phyloP scores from a whole-genome alignment of 2,113 vertebrate species.

The Catagonus wagneri region DNA sequence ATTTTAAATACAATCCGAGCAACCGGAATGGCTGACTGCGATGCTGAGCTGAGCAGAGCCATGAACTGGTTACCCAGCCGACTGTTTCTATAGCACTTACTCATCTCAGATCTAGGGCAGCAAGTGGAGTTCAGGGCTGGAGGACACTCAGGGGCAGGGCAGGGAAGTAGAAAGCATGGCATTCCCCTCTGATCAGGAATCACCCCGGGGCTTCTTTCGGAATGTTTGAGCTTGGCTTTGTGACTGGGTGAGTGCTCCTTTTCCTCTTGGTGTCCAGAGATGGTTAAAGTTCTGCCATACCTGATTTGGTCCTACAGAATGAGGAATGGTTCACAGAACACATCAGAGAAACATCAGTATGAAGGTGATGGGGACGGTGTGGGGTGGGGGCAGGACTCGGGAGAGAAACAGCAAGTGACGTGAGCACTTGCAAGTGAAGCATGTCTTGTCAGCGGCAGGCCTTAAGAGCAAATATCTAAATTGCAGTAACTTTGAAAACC shows the following conservation, averaged over 20 bases:
- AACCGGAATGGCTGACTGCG: neutral
- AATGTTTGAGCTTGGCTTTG: neutral
- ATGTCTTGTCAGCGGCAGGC: neutral
- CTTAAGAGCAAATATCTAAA: neutral
- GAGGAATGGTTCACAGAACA: neutral
- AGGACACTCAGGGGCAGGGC: neutral
- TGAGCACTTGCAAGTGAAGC: neutral
- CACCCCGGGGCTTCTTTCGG: neutral
- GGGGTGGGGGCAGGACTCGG: neutral
- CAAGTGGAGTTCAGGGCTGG: neutral
- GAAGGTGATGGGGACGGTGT: neutral
- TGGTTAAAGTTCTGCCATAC: neutral
- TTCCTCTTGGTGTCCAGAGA: neutral
- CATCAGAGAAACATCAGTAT: neutral
- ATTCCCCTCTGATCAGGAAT: neutral
- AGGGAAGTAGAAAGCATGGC: neutral
- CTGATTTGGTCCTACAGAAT: neutral
- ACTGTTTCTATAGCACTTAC: neutral
- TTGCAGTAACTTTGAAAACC: neutral
- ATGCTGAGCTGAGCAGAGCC: too few species aligned
- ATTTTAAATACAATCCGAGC: neutral
- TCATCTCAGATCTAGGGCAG: too few species aligned
- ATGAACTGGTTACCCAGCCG: neutral
- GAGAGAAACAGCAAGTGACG: neutral
- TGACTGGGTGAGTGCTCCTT: neutral